Base-by-base conservation (phyloP, 2,888 invertebrate genomes). In the Pristionchus fissidentatus region DNA sequence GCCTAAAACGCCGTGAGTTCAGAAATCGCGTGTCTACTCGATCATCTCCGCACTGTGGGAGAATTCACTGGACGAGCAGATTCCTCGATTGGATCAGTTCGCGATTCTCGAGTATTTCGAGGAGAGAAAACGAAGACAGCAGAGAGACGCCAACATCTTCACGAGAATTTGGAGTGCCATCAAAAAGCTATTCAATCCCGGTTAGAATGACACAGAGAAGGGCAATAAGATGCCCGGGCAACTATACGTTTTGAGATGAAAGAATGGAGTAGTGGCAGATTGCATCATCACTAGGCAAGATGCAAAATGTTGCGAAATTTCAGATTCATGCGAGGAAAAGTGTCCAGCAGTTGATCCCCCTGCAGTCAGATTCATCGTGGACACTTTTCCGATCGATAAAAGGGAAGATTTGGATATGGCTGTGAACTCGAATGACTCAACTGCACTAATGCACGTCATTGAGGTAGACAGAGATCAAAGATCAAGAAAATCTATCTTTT, bases 311-410 rank as follows among this genome's bases (percentile, higher is more conserved):
- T 8, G 26, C 49, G 7, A n/a, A 13, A 46, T 35, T 79, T 43
- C 41, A 79, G 57, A 79, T 0, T 26, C 38, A 2, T 22, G n/a
- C 3, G 29, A 79, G 26, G 29, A 49, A 22, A 49, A 77, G 3
- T 89, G 89, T 52, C 83, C 86, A 19, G 89, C 89, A 2, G 84
- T 84, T 29, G 84, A 85, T 38, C 88, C 89, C 4, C 83, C 84
- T 49, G 87, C 87, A 66, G 85, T 89, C 3, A 73, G 88, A 77
- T 62, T 46, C 22, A 85, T 87, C 8, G 70, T 88, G 15, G 89
- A 89, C 43, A 80, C 73, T 13, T 52, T 89, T 49, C 85, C 84
- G 19, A 84, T 87, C 32, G 89, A 89, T 78, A 82, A 85, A 38
- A 83, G 88, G 29, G 83, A 85, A 5, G 85, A 85, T 52, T 70